Conservation (phyloP, 2,797 vertebrate genomes). For the Acanthurus leucopareius region DNA sequence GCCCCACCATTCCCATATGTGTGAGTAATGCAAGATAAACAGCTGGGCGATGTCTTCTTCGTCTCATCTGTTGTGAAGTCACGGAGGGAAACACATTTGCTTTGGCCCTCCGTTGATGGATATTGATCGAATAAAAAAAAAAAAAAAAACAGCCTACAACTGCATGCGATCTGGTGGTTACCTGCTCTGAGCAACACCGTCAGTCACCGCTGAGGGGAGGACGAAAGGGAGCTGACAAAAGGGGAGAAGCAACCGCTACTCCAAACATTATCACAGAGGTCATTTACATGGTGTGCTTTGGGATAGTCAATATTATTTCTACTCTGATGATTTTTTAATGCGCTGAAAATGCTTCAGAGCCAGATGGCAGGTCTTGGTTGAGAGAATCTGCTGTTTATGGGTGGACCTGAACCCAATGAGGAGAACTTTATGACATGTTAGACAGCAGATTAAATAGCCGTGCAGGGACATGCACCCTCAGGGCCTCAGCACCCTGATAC, state of each 20-base stretch:
- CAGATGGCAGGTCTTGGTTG: constrained; percentile 72
- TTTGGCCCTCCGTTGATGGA: constrained; percentile 70
- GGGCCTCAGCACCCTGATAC: constrained; percentile 57
- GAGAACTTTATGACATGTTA: constrained; percentile 71
- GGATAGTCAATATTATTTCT: constrained; percentile 61
- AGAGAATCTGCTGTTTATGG: constrained; percentile 68
- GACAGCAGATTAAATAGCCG: constrained; percentile 72
- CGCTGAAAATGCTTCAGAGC: constrained; percentile 47
- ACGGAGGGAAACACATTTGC: constrained; percentile 67
- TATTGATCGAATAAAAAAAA: constrained; percentile 73
- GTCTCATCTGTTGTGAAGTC: constrained; percentile 60
- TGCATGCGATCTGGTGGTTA: constrained; percentile 66
- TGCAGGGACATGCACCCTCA: constrained; percentile 53
- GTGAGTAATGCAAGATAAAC: constrained; percentile 58
- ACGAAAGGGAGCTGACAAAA: constrained; percentile 52
- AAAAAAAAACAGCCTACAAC: constrained; percentile 30
- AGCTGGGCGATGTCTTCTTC: constrained; percentile 53
- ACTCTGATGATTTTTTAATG: constrained; percentile 52
- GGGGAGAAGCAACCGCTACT: constrained; percentile 36
- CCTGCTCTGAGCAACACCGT: constrained; percentile 54
- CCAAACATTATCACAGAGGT: constrained; percentile 63
- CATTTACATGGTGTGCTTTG: constrained; percentile 49
- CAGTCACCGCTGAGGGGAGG: constrained; percentile 68
- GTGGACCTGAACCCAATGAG: constrained; percentile 52
- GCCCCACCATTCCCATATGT: constrained; percentile 49